Evolutionary conservation across 2,888 invertebrate species (phyloP).

Genomic region (Oeneis ivallda): DNA sequence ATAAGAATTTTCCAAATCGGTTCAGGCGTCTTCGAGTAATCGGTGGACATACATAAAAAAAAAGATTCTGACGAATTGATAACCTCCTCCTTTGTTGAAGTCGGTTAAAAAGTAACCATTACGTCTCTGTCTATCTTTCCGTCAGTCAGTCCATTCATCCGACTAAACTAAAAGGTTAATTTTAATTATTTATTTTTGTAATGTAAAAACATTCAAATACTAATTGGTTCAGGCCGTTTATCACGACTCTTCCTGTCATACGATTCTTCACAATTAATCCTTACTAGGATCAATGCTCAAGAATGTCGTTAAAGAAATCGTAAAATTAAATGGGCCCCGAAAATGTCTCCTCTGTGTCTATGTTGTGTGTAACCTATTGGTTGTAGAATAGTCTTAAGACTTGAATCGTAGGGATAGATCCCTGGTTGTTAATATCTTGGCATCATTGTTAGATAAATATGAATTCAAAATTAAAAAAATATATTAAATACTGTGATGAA

Average conservation of each 20-base stretch:
- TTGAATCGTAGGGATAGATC: neutral
- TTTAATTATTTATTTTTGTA: neutral
- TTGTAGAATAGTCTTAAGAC: constrained; percentile 1
- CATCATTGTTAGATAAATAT: no score
- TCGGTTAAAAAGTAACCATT: no score
- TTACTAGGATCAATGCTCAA: constrained; percentile 18
- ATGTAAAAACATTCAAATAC: neutral
- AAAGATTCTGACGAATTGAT: no score
- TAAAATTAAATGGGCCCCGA: constrained; percentile 17
- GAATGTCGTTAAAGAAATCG: constrained; percentile 20
- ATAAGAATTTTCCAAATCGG: no score
- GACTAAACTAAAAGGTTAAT: neutral
- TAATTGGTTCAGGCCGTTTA: neutral
- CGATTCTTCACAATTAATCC: constrained; percentile 25
- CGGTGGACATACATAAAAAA: no score
- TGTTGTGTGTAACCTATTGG: neutral
- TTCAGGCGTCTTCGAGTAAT: no score
- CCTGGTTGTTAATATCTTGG: no score
- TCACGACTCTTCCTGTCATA: constrained; percentile 24
- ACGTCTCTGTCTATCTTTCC: no score
- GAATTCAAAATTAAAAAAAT: no score
- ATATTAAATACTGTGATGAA: no score
- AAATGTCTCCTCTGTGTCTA: neutral
- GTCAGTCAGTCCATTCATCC: no score
- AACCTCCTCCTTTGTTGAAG: no score